Percentiles rank a stretch among this genome's conserved stretches.
Conservation (phyloP, 2,797 vertebrate species). For the Clamator glandarius region DNA sequence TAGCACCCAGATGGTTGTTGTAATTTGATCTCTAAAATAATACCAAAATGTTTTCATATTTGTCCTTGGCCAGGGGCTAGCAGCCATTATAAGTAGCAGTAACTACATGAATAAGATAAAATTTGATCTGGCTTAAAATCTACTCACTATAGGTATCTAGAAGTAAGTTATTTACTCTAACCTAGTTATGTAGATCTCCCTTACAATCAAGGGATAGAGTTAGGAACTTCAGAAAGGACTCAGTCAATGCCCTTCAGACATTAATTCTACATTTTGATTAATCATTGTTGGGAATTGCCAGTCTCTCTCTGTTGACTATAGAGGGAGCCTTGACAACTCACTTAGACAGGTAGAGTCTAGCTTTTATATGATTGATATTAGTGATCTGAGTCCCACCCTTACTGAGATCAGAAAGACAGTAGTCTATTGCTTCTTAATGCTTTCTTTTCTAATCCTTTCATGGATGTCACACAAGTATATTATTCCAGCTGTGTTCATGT, state of each 20-base stretch:
- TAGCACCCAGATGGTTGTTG: not conserved
- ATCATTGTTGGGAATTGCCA: not conserved
- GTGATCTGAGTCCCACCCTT: not conserved
- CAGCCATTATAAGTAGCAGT: not conserved
- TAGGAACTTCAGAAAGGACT: not conserved
- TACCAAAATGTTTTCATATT: not conserved
- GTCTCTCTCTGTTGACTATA: slow-evolving; percentile 25
- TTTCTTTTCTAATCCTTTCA: not conserved
- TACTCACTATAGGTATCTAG: not conserved
- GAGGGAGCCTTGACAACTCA: slow-evolving; percentile 51
- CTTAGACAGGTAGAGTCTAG: not conserved
- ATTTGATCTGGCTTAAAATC: not conserved
- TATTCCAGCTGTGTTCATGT: not conserved
- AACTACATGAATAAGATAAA: not conserved
- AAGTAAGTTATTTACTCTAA: not conserved
- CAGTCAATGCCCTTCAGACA: not conserved
- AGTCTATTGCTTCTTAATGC: not conserved
- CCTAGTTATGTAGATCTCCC: not conserved
- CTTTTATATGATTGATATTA: not conserved
- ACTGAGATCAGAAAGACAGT: not conserved
- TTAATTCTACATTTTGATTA: not conserved
- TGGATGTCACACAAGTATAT: not conserved
- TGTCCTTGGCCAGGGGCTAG: not conserved
- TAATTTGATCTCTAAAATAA: not conserved
- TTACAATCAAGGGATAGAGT: not conserved